Base-by-base conservation (phyloP, 2,113 vertebrate genomes). In the Coptodon rendalli region DNA sequence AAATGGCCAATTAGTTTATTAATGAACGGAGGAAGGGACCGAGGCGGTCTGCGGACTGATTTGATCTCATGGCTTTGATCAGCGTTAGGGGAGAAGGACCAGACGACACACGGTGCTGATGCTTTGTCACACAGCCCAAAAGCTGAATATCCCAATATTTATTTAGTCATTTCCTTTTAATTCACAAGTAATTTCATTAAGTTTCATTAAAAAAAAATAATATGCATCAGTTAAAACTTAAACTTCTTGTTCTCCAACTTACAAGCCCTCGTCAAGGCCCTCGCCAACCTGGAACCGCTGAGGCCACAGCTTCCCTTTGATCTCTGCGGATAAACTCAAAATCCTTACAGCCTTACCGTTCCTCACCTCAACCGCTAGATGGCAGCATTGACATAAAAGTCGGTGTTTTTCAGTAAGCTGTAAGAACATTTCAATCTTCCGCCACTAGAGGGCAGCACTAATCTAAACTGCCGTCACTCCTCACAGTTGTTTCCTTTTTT, bases 1-100 rank as follows among this genome's bases (percentile, higher is more conserved):
- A 96, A 95, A 94, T 36, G 71, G 57, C 19, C 86, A 94, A 95
- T 97, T 96, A 96, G 92, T 92, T 92, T 89, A 93, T 94, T 86
- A 87, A 91, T 93, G 88, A 71, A 94, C 27, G 76, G 89, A 89
- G 59, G 45, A 57, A 1, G 5, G n/a, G 34, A 34, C 4, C 63
- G 16, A 29, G 2, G 71, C 29, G 29, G 40, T 48, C 3, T 29
- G 40, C 14, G 5, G 14, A 29, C 80, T 59, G 38, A 61, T 59
- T 29, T 17, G 4, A 31, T 68, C 68, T 16, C 48, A n/a, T 5
- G 79, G 22, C 3, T 85, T 78, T 19, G 52, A 86, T 85, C 61
- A 24, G 19, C 45, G 45, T 45, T 63, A 6, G 0, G 34, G 8
- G 56, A 9, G 19, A 9, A 7, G 6, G 71, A 48, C 0, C 71